Conservation (phyloP, 2,888 invertebrate species). For the Boloria euphrosyne region DNA sequence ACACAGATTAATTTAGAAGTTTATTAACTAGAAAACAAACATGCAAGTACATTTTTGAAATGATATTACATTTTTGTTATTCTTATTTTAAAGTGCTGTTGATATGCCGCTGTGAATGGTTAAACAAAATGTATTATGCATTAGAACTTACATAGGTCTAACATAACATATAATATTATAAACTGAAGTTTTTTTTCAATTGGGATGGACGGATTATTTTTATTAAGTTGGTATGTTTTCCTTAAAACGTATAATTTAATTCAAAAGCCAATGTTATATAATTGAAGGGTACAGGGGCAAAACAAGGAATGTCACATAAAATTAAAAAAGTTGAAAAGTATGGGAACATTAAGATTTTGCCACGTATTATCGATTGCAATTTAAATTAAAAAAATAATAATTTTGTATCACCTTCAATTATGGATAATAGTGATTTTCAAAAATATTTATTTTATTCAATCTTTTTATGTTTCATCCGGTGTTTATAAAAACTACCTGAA, state of each 20-base stretch:
- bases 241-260: conserved; percentile 15
- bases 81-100: conserved; percentile 57
- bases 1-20: conserved; percentile 53
- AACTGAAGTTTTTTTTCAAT: conserved; percentile 41
- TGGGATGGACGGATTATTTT: conserved; percentile 60
- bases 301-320: too few relatives aligned
- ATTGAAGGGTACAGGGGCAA: too few relatives aligned
- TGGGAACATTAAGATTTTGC: too few relatives aligned
- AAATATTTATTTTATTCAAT: not conserved
- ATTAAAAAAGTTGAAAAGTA: too few relatives aligned
- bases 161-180: conserved; percentile 18
- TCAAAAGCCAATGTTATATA: too few relatives aligned
- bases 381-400: too few relatives aligned
- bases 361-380: too few relatives aligned
- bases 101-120: conserved; percentile 70
- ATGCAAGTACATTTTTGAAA: conserved; percentile 76
- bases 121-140: conserved; percentile 57
- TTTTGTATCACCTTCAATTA: too few relatives aligned
- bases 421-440: too few relatives aligned
- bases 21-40: conserved; percentile 76
- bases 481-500: conserved; percentile 15
- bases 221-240: conserved; percentile 25
- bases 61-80: conserved; percentile 63
- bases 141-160: conserved; percentile 36
- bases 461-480: not conserved